Evolutionary conservation across 2,797 vertebrate species (phyloP).

Genomic region (Cephalopachus bancanus): DNA sequence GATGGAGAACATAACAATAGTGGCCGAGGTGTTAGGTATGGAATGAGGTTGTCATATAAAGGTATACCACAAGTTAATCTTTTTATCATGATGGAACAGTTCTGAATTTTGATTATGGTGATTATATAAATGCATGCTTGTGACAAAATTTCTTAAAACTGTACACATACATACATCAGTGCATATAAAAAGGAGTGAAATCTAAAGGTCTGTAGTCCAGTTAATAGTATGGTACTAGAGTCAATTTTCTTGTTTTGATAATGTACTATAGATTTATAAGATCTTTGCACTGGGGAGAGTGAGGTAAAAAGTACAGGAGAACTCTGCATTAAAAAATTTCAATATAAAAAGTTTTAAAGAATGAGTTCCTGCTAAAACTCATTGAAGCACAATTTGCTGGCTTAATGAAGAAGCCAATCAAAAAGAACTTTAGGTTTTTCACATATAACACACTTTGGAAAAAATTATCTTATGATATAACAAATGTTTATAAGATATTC

Average conservation of each 20-base stretch:
- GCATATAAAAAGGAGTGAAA: background rate
- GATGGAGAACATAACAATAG: background rate
- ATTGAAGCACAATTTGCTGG: background rate
- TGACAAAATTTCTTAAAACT: slow-evolving; percentile 28
- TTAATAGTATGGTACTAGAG: slow-evolving; percentile 11
- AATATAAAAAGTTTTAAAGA: background rate
- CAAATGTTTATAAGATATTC: background rate
- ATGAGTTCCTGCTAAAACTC: background rate
- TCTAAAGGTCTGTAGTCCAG: background rate
- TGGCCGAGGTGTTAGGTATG: background rate
- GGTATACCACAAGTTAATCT: background rate
- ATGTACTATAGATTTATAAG: slow-evolving; percentile 5
- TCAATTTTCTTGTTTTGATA: slow-evolving; percentile 23
- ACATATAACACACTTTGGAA: background rate
- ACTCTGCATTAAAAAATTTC: background rate
- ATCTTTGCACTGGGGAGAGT: background rate
- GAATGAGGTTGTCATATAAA: background rate
- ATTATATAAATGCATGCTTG: background rate
- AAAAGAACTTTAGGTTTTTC: background rate
- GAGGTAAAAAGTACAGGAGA: background rate
- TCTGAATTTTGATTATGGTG: background rate
- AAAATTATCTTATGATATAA: background rate
- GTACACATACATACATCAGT: background rate
- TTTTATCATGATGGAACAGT: slow-evolving; percentile 7
- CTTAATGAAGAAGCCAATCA: background rate